Evolutionary conservation across 2,888 invertebrate genomes (phyloP).

Genomic region (Ctenicera cuprea): DNA sequence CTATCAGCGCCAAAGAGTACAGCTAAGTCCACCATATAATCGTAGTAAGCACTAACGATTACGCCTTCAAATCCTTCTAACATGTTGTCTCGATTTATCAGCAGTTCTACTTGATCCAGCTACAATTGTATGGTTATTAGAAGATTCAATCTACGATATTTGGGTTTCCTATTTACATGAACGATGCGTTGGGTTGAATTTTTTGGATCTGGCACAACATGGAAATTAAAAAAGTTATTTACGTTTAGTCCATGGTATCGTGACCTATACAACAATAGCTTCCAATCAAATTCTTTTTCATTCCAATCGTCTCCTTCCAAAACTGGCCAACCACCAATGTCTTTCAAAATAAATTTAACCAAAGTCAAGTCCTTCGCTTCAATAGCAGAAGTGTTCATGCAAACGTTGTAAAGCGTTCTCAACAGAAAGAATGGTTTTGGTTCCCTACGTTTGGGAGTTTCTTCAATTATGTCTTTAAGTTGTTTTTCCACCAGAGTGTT

Average conservation of each 20-base stretch:
- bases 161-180: too few species aligned
- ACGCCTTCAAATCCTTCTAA: constrained; percentile 88
- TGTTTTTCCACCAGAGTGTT: constrained; percentile 68
- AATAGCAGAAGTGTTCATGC: constrained; percentile 65
- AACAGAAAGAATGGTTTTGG: constrained; percentile 71
- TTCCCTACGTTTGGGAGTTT: constrained; percentile 64
- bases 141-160: too few species aligned
- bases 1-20: constrained; percentile 87
- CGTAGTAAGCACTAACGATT: constrained; percentile 89
- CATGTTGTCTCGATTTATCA: constrained; percentile 89
- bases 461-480: constrained; percentile 76
- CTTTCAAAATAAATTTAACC: constrained; percentile 63
- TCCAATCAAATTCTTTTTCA: constrained; percentile 24
- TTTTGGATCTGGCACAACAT: constrained; percentile 91
- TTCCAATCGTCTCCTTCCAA: constrained; percentile 18
- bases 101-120: constrained; percentile 92
- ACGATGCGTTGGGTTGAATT: constrained; percentile 78
- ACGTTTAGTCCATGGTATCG: constrained; percentile 88
- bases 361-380: constrained; percentile 83
- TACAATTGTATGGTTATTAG: constrained; percentile 67
- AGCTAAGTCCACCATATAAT: constrained; percentile 92
- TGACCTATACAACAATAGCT: constrained; percentile 83
- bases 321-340: constrained; percentile 75
- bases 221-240: constrained; percentile 93
- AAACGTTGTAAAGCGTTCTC: constrained; percentile 71